Conservation (phyloP, 2,888 invertebrate genomes). For the Leptarthrus brevirostris region DNA sequence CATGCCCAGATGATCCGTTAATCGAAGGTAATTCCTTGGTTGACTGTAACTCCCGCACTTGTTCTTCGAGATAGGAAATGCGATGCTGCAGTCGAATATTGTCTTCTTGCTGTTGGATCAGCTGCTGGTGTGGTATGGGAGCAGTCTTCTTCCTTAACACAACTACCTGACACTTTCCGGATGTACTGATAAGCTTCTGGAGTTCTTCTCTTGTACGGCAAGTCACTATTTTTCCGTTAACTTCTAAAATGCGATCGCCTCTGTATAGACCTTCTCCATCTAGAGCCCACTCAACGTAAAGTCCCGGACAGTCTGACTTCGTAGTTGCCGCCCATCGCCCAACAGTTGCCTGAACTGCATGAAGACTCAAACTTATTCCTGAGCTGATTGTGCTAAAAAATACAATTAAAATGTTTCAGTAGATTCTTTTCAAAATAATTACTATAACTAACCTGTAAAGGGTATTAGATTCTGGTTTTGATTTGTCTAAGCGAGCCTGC, state of each 20-base stretch:
- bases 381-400: slow-evolving; percentile 62
- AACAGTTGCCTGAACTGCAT: slow-evolving; percentile 77
- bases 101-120: slow-evolving; percentile 73
- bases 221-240: slow-evolving; percentile 81
- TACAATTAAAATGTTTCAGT: not conserved
- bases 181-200: slow-evolving; percentile 71
- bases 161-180: slow-evolving; percentile 65
- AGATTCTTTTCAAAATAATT: not conserved
- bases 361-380: slow-evolving; percentile 69
- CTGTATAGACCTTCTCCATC: slow-evolving; percentile 80
- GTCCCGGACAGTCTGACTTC: slow-evolving; percentile 74
- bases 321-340: slow-evolving; percentile 80
- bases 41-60: slow-evolving; percentile 75
- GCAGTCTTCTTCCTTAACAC: slow-evolving; percentile 63
- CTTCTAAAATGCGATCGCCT: slow-evolving; percentile 82
- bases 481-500: slow-evolving; percentile 81
- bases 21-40: slow-evolving; percentile 58
- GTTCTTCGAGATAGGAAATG: slow-evolving; percentile 90
- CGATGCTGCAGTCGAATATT: slow-evolving; percentile 87
- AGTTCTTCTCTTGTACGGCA: slow-evolving; percentile 79
- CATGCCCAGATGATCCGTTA: slow-evolving; percentile 66
- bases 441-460: slow-evolving; percentile 70
- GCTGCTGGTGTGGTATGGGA: slow-evolving; percentile 64
- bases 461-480: slow-evolving; percentile 69
- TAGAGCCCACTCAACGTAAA: slow-evolving; percentile 84